Conservation (phyloP, 2,888 invertebrate species). For the Stenichneumon culpator region DNA sequence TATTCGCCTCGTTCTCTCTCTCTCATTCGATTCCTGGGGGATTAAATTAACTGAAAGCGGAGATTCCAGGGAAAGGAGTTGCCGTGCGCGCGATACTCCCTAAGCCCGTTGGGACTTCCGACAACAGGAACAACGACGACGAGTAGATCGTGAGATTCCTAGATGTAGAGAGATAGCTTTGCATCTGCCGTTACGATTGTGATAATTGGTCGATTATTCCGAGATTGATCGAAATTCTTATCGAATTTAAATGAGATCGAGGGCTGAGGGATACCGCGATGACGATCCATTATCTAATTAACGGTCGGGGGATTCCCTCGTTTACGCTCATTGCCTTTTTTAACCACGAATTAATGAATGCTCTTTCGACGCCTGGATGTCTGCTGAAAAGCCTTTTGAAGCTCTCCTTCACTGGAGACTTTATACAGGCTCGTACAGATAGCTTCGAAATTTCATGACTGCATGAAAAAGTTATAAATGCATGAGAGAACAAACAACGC, state of each 20-base stretch:
- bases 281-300: conserved; percentile 69
- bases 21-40: conserved; percentile 59
- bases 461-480: conserved; percentile 33
- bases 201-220: conserved; percentile 80
- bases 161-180: conserved; percentile 82
- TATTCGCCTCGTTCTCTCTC: conserved; percentile 41
- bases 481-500: conserved; percentile 61
- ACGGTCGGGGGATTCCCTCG: conserved; percentile 52
- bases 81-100: conserved; percentile 25
- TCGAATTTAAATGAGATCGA: conserved; percentile 64
- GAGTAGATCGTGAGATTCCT: conserved; percentile 70
- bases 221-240: conserved; percentile 69
- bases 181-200: conserved; percentile 82
- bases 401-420: not conserved
- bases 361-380: conserved; percentile 50
- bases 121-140: conserved; percentile 52
- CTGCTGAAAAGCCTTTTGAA: conserved; percentile 1
- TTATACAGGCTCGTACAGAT: not conserved
- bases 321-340: conserved; percentile 34
- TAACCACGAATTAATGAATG: conserved; percentile 62
- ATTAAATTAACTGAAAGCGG: conserved; percentile 67
- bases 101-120: conserved; percentile 5
- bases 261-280: conserved; percentile 25
- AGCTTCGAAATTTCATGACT: not conserved
- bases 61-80: conserved; percentile 19